Evolutionary conservation across 2,888 invertebrate species (phyloP).

Genomic region (Cosmorhoe ocellata): DNA sequence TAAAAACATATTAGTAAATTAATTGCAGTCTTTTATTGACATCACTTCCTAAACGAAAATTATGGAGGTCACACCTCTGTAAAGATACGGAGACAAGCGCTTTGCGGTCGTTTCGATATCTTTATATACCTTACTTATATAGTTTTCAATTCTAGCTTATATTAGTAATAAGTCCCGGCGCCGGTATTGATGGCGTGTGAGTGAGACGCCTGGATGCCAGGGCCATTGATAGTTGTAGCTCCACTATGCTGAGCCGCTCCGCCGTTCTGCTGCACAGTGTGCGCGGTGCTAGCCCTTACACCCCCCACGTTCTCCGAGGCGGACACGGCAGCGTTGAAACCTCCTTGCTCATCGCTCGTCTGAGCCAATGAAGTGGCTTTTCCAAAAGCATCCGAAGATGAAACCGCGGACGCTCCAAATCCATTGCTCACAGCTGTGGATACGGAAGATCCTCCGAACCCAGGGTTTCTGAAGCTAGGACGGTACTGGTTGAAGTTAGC

Average conservation of each 20-base stretch:
- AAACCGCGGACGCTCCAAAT: slow-evolving; percentile 34
- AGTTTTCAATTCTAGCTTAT: background rate
- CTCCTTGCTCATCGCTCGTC: slow-evolving; percentile 39
- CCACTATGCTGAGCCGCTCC: slow-evolving; percentile 52
- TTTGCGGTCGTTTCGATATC: slow-evolving; percentile 62
- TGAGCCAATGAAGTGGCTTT: slow-evolving; percentile 56
- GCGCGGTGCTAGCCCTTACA: slow-evolving; percentile 57
- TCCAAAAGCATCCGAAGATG: slow-evolving; percentile 43
- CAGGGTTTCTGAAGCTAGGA: slow-evolving; percentile 27
- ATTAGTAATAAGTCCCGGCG: slow-evolving; percentile 30
- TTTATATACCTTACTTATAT: too few species aligned
- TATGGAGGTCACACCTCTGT: slow-evolving; percentile 17
- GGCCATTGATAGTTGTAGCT: slow-evolving; percentile 60
- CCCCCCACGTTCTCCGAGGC: slow-evolving; percentile 55
- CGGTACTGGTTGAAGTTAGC: slow-evolving; percentile 44
- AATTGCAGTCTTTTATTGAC: slow-evolving; percentile 50
- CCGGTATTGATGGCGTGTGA: slow-evolving; percentile 62
- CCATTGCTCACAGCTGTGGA: slow-evolving; percentile 40
- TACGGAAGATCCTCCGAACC: slow-evolving; percentile 43
- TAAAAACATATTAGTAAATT: slow-evolving; percentile 17
- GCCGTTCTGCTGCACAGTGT: slow-evolving; percentile 54
- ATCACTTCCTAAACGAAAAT: slow-evolving; percentile 13
- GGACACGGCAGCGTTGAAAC: slow-evolving; percentile 50
- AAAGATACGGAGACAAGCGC: slow-evolving; percentile 66
- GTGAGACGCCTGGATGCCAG: slow-evolving; percentile 61